phyloP scores from a whole-genome alignment of 2,888 invertebrate genomes.

The Acanthococcus lagerstroemiae region DNA sequence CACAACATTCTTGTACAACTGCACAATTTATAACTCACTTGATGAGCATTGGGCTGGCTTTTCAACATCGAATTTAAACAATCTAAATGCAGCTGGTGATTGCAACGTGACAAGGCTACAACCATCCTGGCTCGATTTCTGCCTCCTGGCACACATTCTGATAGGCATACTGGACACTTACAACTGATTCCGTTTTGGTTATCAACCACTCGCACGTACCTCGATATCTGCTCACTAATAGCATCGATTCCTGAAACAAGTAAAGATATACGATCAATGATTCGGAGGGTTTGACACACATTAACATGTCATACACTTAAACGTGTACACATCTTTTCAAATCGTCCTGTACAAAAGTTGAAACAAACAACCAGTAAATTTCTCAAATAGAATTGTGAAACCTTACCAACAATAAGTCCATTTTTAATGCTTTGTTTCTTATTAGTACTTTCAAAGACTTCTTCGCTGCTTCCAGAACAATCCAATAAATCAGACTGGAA shows the following conservation, averaged over 20 bases:
- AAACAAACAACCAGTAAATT: no score
- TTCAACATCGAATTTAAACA: conserved; percentile 68
- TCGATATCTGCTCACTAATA: conserved; percentile 55
- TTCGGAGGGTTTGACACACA: not conserved
- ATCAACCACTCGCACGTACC: conserved; percentile 58
- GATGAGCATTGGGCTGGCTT: conserved; percentile 41
- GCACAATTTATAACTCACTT: conserved; percentile 37
- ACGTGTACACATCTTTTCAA: no score
- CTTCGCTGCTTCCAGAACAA: conserved; percentile 54
- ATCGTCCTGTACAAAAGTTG: no score
- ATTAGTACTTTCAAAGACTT: conserved; percentile 49
- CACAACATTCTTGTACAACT: conserved; percentile 31
- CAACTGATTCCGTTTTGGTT: conserved; percentile 48
- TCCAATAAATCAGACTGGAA: conserved; percentile 53
- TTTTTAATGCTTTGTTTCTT: conserved; percentile 37
- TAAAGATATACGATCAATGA: not conserved
- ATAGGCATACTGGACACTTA: conserved; percentile 58
- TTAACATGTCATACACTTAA: no score
- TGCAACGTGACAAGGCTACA: conserved; percentile 60
- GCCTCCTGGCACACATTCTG: conserved; percentile 26
- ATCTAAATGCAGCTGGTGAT: conserved; percentile 68
- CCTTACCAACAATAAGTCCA: conserved; percentile 47
- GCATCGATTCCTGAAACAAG: conserved; percentile 50
- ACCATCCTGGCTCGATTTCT: conserved; percentile 42
- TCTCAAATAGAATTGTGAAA: no score